Evolutionary conservation across 2,797 vertebrate species (phyloP).

Genomic region (Spizella passerina): DNA sequence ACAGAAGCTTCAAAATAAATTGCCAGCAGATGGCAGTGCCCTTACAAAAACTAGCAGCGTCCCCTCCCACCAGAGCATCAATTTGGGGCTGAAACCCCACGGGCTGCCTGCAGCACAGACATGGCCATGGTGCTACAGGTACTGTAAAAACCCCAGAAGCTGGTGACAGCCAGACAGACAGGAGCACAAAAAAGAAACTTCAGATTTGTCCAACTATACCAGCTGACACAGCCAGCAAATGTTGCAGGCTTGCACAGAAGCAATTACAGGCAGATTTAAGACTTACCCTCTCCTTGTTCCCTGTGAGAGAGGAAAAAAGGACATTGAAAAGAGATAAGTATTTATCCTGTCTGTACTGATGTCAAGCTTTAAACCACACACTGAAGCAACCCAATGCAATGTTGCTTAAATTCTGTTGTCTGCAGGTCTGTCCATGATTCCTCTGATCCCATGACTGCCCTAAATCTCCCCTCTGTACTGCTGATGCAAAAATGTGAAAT

Average conservation of each 20-base stretch:
- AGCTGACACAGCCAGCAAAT: background rate
- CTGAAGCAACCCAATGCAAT: background rate
- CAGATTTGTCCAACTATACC: background rate
- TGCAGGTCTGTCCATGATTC: background rate
- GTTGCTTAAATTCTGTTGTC: background rate
- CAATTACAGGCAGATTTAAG: background rate
- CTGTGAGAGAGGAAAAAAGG: slow-evolving; percentile 69
- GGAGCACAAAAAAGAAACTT: background rate
- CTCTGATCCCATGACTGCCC: background rate
- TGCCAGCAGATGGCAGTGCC: slow-evolving; percentile 61
- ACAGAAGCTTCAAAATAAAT: background rate
- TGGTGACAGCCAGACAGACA: background rate
- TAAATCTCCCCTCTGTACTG: background rate
- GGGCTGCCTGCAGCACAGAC: background rate
- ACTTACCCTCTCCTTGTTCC: slow-evolving; percentile 90
- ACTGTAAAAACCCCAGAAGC: background rate
- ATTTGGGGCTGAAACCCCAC: background rate
- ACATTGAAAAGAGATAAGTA: background rate
- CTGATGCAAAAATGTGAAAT: background rate
- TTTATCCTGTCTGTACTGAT: background rate
- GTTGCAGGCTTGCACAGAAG: background rate
- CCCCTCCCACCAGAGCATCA: background rate
- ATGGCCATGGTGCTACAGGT: background rate
- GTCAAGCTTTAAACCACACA: background rate
- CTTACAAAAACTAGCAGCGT: background rate